phyloP scores from a whole-genome alignment of 2,888 invertebrate species.

The Eupithecia centaureata region DNA sequence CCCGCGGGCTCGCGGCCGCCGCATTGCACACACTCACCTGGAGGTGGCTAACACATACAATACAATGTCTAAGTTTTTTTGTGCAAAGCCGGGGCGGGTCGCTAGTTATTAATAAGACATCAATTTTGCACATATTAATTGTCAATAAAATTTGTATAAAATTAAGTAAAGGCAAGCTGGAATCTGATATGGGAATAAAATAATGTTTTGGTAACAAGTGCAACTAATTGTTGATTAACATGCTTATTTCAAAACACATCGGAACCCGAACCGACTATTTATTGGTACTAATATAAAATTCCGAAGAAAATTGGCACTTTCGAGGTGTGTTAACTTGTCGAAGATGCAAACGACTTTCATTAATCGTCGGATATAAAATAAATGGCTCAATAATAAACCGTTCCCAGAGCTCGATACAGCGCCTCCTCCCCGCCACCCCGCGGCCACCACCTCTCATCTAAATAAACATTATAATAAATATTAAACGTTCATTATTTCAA shows the following conservation, averaged over 20 bases:
- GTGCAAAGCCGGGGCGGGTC: too few species aligned
- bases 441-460: neutral
- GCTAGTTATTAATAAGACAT: too few species aligned
- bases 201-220: neutral
- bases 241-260: neutral
- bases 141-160: too few species aligned
- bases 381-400: conserved; percentile 55
- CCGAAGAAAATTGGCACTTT: conserved; percentile 10
- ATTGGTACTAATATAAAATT: conserved; percentile 6
- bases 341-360: conserved; percentile 33
- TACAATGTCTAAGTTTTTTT: too few species aligned
- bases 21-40: too few species aligned
- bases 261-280: conserved; percentile 3
- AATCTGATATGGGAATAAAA: too few species aligned
- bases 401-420: too few species aligned
- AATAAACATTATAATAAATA: neutral
- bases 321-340: conserved; percentile 25
- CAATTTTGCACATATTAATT: too few species aligned
- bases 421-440: too few species aligned
- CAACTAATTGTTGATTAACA: neutral
- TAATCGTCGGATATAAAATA: conserved; percentile 41
- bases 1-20: too few species aligned
- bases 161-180: too few species aligned
- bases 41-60: too few species aligned
- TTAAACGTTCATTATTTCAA: neutral